Conservation (phyloP, 2,888 invertebrate genomes). For the Erpobdella octoculata region DNA sequence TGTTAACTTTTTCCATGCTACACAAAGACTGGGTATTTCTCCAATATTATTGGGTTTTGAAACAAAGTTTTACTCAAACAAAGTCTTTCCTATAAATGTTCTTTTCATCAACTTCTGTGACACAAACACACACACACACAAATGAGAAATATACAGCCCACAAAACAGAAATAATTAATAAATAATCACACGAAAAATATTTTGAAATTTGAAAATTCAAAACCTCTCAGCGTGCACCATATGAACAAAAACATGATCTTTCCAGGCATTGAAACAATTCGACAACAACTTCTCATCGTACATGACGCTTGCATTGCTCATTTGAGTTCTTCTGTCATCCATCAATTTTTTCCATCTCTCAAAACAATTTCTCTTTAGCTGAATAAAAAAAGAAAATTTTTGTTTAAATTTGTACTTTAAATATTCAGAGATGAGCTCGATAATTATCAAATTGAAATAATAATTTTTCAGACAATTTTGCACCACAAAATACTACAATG, state of each 20-base stretch:
- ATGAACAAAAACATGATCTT: constrained; percentile 38
- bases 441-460: too few species aligned
- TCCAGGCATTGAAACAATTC: constrained; percentile 47
- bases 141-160: too few species aligned
- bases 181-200: not conserved
- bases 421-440: too few species aligned
- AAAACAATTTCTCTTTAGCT: constrained; percentile 47
- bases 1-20: too few species aligned
- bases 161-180: not conserved
- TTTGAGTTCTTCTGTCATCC: constrained; percentile 44
- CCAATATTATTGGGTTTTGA: too few species aligned
- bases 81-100: not conserved
- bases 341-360: constrained; percentile 42
- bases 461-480: too few species aligned
- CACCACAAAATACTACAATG: too few species aligned
- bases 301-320: constrained; percentile 48
- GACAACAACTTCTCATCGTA: constrained; percentile 48
- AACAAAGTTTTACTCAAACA: not conserved
- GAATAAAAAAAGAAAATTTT: too few species aligned
- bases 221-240: constrained; percentile 42
- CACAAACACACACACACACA: too few species aligned
- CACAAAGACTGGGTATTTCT: too few species aligned
- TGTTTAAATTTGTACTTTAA: too few species aligned
- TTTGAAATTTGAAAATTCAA: not conserved
- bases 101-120: too few species aligned